Evolutionary conservation across 2,797 vertebrate species (phyloP).

Genomic region (Macropodus opercularis): DNA sequence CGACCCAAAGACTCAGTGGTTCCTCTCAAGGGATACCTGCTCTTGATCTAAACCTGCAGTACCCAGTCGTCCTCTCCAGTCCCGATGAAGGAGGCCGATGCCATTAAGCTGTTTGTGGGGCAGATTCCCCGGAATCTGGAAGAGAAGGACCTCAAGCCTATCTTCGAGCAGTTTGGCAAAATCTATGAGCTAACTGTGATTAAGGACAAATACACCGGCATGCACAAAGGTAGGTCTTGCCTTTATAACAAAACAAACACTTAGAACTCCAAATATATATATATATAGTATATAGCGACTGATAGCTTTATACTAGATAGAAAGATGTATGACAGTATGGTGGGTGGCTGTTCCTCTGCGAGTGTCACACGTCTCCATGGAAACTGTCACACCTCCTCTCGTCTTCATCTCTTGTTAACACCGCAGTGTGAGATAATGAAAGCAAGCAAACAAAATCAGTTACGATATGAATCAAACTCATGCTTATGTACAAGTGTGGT

Average conservation of each 20-base stretch:
- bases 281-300: not conserved
- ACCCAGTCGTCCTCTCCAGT: constrained; percentile 62
- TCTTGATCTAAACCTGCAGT: constrained; percentile 54
- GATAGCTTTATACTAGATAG: constrained; percentile 14
- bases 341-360: constrained; percentile 44
- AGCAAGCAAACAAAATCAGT: constrained; percentile 23
- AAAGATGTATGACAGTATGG: constrained; percentile 19
- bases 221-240: constrained; percentile 84
- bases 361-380: constrained; percentile 74
- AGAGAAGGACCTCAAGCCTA: constrained; percentile 86
- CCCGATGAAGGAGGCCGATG: constrained; percentile 86
- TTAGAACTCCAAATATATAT: constrained; percentile 9
- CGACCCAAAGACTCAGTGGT: constrained; percentile 44
- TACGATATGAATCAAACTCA: constrained; percentile 4
- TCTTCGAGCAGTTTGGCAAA: constrained; percentile 86
- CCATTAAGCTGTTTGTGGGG: constrained; percentile 86
- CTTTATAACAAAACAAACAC: constrained; percentile 40
- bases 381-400: constrained; percentile 71
- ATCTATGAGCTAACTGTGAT: constrained; percentile 87
- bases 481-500: not conserved
- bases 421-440: constrained; percentile 33
- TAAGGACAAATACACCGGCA: constrained; percentile 88
- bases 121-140: constrained; percentile 87
- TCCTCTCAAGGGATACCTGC: constrained; percentile 64
- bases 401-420: constrained; percentile 52